Evolutionary conservation across 2,113 vertebrate genomes (phyloP).

Genomic region (Epinephelus fuscoguttatus): DNA sequence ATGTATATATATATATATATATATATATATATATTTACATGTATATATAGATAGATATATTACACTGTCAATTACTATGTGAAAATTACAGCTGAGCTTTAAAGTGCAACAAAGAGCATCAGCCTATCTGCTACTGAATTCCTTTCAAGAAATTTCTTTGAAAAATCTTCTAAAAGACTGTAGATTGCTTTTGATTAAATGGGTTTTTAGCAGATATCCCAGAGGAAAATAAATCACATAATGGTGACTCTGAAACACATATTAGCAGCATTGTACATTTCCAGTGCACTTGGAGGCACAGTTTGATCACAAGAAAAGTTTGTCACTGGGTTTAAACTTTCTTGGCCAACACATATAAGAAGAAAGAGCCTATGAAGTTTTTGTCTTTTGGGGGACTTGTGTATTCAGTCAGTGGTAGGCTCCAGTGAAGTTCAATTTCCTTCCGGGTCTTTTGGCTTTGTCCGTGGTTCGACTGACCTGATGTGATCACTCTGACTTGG

Average conservation of each 20-base stretch:
- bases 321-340: constrained; percentile 18
- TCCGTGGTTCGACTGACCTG: constrained; percentile 30
- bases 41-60: not conserved
- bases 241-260: constrained; percentile 2
- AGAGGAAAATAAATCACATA: constrained; percentile 22
- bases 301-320: constrained; percentile 37
- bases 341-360: not conserved
- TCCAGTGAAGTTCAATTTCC: constrained; percentile 49
- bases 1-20: no score
- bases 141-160: constrained; percentile 57
- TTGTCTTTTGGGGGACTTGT: constrained; percentile 8
- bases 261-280: constrained; percentile 20
- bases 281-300: constrained; percentile 23
- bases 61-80: constrained; percentile 45
- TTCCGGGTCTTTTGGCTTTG: constrained; percentile 51
- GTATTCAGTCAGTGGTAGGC: constrained; percentile 10
- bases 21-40: no score
- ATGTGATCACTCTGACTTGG: constrained; percentile 11
- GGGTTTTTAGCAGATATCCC: constrained; percentile 49
- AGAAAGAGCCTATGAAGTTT: not conserved
- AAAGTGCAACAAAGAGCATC: constrained; percentile 57
- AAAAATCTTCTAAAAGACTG: constrained; percentile 66
- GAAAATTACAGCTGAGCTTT: constrained; percentile 61
- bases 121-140: constrained; percentile 38
- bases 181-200: constrained; percentile 66